These are phyloP conservation scores for Synanthedon vespiformis DNA, from an alignment of 2,888 invertebrate species.

Conservation along the genomic window DNA sequence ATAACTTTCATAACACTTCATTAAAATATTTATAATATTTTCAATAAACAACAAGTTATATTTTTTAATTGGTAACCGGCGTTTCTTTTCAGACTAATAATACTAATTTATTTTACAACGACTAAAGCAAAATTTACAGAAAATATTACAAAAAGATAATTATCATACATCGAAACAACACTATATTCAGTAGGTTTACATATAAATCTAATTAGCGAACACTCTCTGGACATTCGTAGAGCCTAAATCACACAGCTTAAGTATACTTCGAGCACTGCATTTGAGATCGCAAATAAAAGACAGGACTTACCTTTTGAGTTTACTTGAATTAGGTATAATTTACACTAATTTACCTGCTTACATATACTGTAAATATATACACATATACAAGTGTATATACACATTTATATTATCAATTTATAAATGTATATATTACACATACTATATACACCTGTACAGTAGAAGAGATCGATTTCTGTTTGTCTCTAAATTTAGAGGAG, in stretches of 20 bases:
- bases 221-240: conserved; percentile 41
- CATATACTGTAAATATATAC: too few relatives aligned
- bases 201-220: conserved; percentile 53
- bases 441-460: too few relatives aligned
- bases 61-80: conserved; percentile 68
- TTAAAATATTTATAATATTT: conserved; percentile 61
- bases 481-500: too few relatives aligned
- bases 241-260: too few relatives aligned
- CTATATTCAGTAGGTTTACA: conserved; percentile 20
- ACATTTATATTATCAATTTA: too few relatives aligned
- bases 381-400: too few relatives aligned
- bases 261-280: too few relatives aligned
- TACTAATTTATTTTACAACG: conserved; percentile 59
- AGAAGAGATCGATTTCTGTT: too few relatives aligned
- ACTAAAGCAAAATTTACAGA: conserved; percentile 63
- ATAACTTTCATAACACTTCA: conserved; percentile 59
- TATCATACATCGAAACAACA: conserved; percentile 42
- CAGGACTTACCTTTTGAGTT: conserved; percentile 4
- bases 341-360: too few relatives aligned
- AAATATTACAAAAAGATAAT: conserved; percentile 45
- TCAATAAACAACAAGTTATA: conserved; percentile 70
- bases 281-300: too few relatives aligned
- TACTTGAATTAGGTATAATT: too few relatives aligned
- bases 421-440: too few relatives aligned
- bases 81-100: conserved; percentile 69